These are phyloP conservation scores for Cabera pusaria DNA, from an alignment of 2,888 invertebrate species.

Conservation along the genomic window DNA sequence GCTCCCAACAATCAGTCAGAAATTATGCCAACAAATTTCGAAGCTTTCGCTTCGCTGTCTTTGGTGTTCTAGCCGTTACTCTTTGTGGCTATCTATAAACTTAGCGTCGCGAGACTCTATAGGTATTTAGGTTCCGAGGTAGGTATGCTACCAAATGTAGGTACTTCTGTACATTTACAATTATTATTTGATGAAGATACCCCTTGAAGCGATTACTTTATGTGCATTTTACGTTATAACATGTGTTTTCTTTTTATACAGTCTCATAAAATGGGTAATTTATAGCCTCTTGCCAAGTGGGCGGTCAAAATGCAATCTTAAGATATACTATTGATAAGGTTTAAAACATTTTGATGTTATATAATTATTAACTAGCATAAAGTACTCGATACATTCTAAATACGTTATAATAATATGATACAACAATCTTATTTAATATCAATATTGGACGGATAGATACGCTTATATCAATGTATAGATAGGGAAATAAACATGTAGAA, in stretches of 20 bases:
- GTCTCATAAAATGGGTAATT: conserved; percentile 37
- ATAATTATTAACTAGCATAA: conserved; percentile 1
- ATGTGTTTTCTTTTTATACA: conserved; percentile 22
- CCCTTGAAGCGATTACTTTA: conserved; percentile 25
- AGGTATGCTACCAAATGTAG: too few relatives aligned
- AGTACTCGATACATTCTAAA: conserved; percentile 1
- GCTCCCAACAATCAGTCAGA: conserved; percentile 46
- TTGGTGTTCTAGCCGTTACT: conserved; percentile 81
- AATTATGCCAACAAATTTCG: conserved; percentile 32
- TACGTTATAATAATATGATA: conserved; percentile 1
- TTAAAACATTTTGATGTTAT: too few relatives aligned
- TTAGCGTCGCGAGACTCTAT: conserved; percentile 31
- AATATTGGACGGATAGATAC: conserved; percentile 12
- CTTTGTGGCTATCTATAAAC: conserved; percentile 45
- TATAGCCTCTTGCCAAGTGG: conserved; percentile 42
- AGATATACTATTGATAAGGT: too few relatives aligned
- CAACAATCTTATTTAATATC: not conserved
- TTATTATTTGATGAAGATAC: not conserved
- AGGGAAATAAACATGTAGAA: too few relatives aligned
- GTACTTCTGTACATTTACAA: too few relatives aligned
- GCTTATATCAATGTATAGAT: too few relatives aligned
- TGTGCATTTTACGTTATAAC: conserved; percentile 33
- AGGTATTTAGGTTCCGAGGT: conserved; percentile 3
- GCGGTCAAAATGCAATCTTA: conserved; percentile 17
- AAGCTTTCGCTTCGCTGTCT: conserved; percentile 47